These are phyloP conservation scores for Allophyes oxyacanthae DNA, from an alignment of 2,888 invertebrate genomes.

Conservation along the genomic window DNA sequence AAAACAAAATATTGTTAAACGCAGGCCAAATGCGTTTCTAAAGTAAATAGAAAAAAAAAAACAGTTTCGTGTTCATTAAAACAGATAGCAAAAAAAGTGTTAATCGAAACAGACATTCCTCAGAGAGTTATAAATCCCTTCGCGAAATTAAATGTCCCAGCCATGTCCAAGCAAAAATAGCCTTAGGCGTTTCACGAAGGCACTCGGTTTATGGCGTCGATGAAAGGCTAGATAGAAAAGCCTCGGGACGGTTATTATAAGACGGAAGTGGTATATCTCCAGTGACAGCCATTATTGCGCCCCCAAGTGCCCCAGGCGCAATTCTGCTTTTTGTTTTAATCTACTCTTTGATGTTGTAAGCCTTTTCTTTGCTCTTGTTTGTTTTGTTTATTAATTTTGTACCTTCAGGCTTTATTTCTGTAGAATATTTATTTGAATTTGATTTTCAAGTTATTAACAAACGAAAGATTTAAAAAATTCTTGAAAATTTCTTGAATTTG, in stretches of 20 bases:
- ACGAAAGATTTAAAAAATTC: too few relatives aligned
- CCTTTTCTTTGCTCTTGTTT: constrained; percentile 16
- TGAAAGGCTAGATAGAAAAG: constrained; percentile 43
- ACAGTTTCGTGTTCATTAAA: too few relatives aligned
- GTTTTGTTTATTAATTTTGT: constrained; percentile 3
- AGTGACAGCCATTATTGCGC: constrained; percentile 51
- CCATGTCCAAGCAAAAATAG: constrained; percentile 7
- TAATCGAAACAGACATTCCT: too few relatives aligned
- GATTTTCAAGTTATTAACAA: neutral
- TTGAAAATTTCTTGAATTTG: too few relatives aligned
- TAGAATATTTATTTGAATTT: constrained; percentile 9
- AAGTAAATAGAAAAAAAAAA: too few relatives aligned
- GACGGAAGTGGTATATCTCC: constrained; percentile 51
- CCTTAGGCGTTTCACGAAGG: constrained; percentile 31
- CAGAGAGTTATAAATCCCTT: neutral
- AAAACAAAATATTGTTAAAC: too few relatives aligned
- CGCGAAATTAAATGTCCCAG: constrained; percentile 13
- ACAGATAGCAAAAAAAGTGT: too few relatives aligned
- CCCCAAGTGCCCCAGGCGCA: constrained; percentile 35
- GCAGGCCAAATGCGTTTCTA: too few relatives aligned
- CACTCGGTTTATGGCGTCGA: constrained; percentile 25
- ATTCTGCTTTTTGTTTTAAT: constrained; percentile 26
- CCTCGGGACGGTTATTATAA: constrained; percentile 49
- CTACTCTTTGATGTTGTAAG: constrained; percentile 13
- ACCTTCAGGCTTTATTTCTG: constrained; percentile 1